These are phyloP conservation scores for Cantharis rufa DNA, from an alignment of 2,888 invertebrate species.

Conservation along the genomic window DNA sequence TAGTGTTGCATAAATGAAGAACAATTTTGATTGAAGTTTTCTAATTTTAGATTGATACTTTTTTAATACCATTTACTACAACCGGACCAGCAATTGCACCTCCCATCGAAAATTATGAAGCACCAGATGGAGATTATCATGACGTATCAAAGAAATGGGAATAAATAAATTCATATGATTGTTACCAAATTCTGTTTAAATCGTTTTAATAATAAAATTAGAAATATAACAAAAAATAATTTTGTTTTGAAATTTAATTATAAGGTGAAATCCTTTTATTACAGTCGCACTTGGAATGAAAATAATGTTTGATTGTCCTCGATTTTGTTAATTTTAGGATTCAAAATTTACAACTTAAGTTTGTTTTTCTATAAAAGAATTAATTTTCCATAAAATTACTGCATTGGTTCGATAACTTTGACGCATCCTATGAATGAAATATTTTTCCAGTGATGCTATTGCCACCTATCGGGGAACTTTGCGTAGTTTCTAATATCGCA, in stretches of 20 bases:
- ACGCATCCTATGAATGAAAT: neutral
- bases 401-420: neutral
- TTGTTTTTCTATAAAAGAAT: no score
- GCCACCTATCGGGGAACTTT: neutral
- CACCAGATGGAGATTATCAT: slow-evolving; percentile 89
- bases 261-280: no score
- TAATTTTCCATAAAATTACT: no score
- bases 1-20: neutral
- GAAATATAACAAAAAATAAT: neutral
- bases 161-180: slow-evolving; percentile 41
- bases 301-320: no score
- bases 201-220: neutral
- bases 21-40: neutral
- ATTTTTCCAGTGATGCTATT: neutral
- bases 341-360: no score
- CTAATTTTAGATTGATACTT: slow-evolving; percentile 69
- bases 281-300: no score
- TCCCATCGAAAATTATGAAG: slow-evolving; percentile 76
- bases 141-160: slow-evolving; percentile 83
- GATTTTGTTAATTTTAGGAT: no score
- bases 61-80: slow-evolving; percentile 68
- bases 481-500: neutral
- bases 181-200: neutral
- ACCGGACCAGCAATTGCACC: slow-evolving; percentile 84
- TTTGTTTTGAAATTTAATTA: no score